Conservation (phyloP, 2,888 invertebrate genomes). For the Entomobrya proxima region DNA sequence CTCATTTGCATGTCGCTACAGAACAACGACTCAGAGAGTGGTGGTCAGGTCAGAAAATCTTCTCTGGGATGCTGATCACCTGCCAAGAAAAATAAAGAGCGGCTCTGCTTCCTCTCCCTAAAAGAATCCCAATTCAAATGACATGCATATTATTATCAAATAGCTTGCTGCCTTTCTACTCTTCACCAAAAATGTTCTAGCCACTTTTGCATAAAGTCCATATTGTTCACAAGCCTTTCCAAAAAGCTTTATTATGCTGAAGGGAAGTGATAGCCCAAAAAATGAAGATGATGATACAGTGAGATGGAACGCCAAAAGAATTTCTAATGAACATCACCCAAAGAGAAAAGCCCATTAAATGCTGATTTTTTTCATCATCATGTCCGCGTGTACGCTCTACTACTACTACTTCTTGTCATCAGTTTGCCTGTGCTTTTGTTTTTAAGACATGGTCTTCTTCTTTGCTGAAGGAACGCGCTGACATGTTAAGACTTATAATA, state of each 20-base stretch:
- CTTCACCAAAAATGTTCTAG: no score
- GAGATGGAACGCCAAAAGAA: slow-evolving; percentile 61
- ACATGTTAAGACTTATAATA: slow-evolving; percentile 30
- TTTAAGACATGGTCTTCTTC: not conserved
- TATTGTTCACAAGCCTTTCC: no score
- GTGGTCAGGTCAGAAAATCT: slow-evolving; percentile 57
- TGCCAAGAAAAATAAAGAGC: slow-evolving; percentile 66
- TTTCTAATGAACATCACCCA: slow-evolving; percentile 60
- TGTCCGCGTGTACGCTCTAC: not conserved
- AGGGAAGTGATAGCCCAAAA: not conserved
- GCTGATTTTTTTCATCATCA: slow-evolving; percentile 43
- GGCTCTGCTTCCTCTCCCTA: slow-evolving; percentile 45
- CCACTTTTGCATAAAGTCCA: no score
- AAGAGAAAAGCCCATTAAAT: slow-evolving; percentile 58
- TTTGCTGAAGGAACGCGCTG: slow-evolving; percentile 2
- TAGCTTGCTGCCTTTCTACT: no score
- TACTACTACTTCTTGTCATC: not conserved
- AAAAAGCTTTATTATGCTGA: not conserved
- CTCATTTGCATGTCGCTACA: slow-evolving; percentile 72
- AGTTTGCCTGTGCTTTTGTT: not conserved
- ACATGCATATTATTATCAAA: slow-evolving; percentile 52
- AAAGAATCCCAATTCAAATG: slow-evolving; percentile 56
- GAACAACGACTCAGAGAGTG: no score
- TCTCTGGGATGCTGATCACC: slow-evolving; percentile 56
- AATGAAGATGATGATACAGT: slow-evolving; percentile 61